Conservation (phyloP, 2,797 vertebrate species). For the Babyrousa celebensis region DNA sequence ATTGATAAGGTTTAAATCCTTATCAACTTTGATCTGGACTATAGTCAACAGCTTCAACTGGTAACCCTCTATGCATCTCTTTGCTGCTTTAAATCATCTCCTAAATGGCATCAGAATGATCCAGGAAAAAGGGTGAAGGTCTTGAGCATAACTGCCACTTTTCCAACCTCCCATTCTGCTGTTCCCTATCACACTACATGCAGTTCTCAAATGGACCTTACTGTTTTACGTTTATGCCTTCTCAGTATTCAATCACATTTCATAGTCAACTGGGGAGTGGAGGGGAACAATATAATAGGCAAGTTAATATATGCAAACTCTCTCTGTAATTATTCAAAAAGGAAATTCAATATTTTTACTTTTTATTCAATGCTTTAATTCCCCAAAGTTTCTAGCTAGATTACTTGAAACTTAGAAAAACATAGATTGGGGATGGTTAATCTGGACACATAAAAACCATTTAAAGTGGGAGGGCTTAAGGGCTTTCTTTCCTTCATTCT, state of each 20-base stretch:
- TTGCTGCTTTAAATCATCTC: not conserved
- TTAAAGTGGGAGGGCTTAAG: not conserved
- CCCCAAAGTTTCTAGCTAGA: constrained; percentile 13
- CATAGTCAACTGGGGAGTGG: not conserved
- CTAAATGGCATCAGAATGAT: not conserved
- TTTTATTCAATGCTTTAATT: constrained; percentile 20
- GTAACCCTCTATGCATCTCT: not conserved
- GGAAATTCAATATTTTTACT: not conserved
- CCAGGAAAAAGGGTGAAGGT: constrained; percentile 9
- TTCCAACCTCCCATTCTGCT: not conserved
- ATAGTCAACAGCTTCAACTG: not conserved
- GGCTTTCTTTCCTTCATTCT: not conserved
- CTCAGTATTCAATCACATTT: not conserved
- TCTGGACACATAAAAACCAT: not conserved
- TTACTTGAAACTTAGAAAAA: not conserved
- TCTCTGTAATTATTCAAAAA: not conserved
- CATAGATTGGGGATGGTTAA: not conserved
- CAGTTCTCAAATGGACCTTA: not conserved
- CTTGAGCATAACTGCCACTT: not conserved
- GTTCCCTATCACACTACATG: not conserved
- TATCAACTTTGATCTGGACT: not conserved
- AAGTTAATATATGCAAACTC: not conserved
- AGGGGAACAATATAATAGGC: not conserved
- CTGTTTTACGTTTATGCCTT: not conserved
- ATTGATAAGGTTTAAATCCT: not conserved